Evolutionary conservation across 2,797 vertebrate species (phyloP), one percentile per base, ranked within the genome.

Genomic region (Tangara arthus): DNA sequence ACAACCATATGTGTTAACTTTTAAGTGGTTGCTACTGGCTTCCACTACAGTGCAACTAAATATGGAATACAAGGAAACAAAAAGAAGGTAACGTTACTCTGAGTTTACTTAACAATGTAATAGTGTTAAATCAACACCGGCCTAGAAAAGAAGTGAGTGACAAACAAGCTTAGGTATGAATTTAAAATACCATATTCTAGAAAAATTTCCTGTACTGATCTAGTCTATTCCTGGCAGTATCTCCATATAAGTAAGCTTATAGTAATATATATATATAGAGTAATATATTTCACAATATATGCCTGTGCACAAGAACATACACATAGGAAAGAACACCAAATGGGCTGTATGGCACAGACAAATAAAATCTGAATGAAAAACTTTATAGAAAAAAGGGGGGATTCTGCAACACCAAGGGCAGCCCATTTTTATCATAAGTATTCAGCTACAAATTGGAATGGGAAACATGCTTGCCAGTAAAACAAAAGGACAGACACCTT

Each of bases 21-120:
- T 4, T 4, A 63, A 61, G 27, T 8, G 11, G 57, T 46, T 90
- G 50, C 55, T 78, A 68, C 18, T 47, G 75, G 49, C 27, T 90
- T 73, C 75, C 26, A 5, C 56, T 82, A 71, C 7, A 9, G 15
- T 52, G 42, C 80, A 82, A 71, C 46, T 71, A 78, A 95, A 92
- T 55, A 81, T 15, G 85, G 84, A 85, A 46, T 8, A 77, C 22
- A 87, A 93, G 71, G 87, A 95, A 93, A 81, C 53, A 82, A 93
- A 78, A 49, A 88, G 57, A 93, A 93, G 61, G 90, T 94, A 92
- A 92, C 81, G 61, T 71, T 87, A 85, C 60, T 55, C 34, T 4
- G 20, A 50, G 56, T 64, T 94, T 92, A 89, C 65, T 90, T 85
- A 87, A 70, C 71, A 92, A 69, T 50, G 44, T 65, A 85, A 82